Evolutionary conservation across 2,797 vertebrate species (phyloP).

Genomic region (Trematomus bernacchii): DNA sequence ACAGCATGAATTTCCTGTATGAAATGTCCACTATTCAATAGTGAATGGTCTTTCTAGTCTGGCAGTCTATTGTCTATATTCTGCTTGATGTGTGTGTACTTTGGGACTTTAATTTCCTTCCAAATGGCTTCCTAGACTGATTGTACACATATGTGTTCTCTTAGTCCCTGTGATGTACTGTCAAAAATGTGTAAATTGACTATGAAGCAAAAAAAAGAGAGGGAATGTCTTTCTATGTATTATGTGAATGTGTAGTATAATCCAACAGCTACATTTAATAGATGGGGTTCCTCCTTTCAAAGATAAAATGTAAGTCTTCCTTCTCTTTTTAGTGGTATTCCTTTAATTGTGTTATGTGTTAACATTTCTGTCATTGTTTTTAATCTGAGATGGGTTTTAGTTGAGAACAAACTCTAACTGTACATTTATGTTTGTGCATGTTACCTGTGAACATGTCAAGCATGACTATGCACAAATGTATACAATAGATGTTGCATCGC

Average conservation of each 20-base stretch:
- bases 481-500: conserved; percentile 72
- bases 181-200: conserved; percentile 63
- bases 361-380: conserved; percentile 68
- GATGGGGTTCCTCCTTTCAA: conserved; percentile 68
- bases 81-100: conserved; percentile 73
- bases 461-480: conserved; percentile 86
- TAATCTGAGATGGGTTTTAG: conserved; percentile 60
- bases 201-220: conserved; percentile 71
- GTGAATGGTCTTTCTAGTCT: conserved; percentile 67
- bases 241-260: conserved; percentile 78
- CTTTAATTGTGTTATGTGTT: conserved; percentile 69
- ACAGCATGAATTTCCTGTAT: conserved; percentile 73
- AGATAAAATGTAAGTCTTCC: conserved; percentile 77
- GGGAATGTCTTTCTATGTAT: conserved; percentile 69
- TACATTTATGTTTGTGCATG: conserved; percentile 85
- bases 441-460: conserved; percentile 82
- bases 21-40: conserved; percentile 70
- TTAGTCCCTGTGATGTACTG: conserved; percentile 75
- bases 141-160: conserved; percentile 74
- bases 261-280: conserved; percentile 64
- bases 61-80: conserved; percentile 74
- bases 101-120: conserved; percentile 59
- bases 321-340: conserved; percentile 71
- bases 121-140: conserved; percentile 68
- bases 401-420: conserved; percentile 63